Conservation (phyloP, 2,888 invertebrate genomes). For the Polymixis lichenea region DNA sequence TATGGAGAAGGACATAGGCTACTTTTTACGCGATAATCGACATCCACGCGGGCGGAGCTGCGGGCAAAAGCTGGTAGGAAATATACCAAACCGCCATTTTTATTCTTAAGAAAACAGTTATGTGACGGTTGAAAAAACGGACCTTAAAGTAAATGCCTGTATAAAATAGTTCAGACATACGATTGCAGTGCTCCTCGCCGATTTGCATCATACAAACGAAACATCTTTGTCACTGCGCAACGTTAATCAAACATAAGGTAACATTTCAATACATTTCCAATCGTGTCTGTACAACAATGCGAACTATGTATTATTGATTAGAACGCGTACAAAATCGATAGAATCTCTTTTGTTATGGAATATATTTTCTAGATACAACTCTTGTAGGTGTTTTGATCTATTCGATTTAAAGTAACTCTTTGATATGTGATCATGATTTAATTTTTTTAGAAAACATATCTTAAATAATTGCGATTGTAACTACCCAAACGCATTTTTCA, state of each 20-base stretch:
- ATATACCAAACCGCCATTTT: no score
- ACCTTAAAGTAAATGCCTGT: no score
- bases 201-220: neutral
- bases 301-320: slow-evolving; percentile 20
- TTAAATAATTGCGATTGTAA: neutral
- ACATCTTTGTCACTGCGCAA: neutral
- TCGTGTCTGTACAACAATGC: neutral
- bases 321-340: slow-evolving; percentile 1
- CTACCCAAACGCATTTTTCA: neutral
- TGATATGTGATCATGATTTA: no score
- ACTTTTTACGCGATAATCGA: no score
- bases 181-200: neutral
- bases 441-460: neutral
- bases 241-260: slow-evolving; percentile 10
- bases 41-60: no score
- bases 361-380: neutral
- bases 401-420: neutral
- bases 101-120: no score
- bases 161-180: neutral
- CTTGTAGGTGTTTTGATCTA: neutral
- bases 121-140: no score
- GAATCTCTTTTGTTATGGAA: neutral
- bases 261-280: slow-evolving; percentile 16
- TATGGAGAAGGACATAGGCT: no score
- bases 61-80: no score